Conservation (phyloP, 92 coral and sea anemone genomes). For the Epizoanthus rinbou region DNA sequence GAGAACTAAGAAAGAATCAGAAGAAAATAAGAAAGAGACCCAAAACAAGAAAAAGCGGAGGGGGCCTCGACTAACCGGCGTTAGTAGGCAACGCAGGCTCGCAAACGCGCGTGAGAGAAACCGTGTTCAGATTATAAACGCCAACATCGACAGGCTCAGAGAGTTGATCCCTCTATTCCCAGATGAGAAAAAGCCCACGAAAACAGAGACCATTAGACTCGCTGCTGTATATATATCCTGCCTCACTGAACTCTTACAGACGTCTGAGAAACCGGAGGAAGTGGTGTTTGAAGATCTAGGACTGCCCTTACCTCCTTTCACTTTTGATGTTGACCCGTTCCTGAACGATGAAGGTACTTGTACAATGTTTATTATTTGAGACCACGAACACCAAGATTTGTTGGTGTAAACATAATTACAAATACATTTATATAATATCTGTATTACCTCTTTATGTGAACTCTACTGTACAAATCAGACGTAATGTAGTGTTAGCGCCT, state of each 20-base stretch:
- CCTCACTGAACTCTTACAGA: slow-evolving; percentile 77
- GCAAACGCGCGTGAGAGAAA: slow-evolving; percentile 86
- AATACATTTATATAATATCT: not conserved
- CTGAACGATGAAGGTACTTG: slow-evolving; percentile 37
- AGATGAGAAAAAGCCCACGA: slow-evolving; percentile 87
- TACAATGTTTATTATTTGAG: not conserved
- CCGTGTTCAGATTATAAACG: slow-evolving; percentile 82
- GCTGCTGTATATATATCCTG: slow-evolving; percentile 86
- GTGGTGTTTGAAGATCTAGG: slow-evolving; percentile 26
- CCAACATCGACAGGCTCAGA: slow-evolving; percentile 74
- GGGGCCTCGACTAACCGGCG: slow-evolving; percentile 89
- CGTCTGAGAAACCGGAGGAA: slow-evolving; percentile 53
- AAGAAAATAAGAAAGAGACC: slow-evolving; percentile 26
- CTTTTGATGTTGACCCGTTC: slow-evolving; percentile 36
- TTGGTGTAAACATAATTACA: not conserved
- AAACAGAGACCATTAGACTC: slow-evolving; percentile 84
- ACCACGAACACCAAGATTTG: too few species aligned
- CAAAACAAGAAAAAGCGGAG: slow-evolving; percentile 73
- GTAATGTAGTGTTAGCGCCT: too few species aligned
- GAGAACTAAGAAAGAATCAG: not conserved
- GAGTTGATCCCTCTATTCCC: slow-evolving; percentile 87
- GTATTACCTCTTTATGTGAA: not conserved
- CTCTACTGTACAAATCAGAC: too few species aligned
- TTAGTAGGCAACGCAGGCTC: slow-evolving; percentile 81
- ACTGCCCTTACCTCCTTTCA: slow-evolving; percentile 14